Base-by-base conservation (phyloP, 2,888 invertebrate species). In the Machimus atricapillus region DNA sequence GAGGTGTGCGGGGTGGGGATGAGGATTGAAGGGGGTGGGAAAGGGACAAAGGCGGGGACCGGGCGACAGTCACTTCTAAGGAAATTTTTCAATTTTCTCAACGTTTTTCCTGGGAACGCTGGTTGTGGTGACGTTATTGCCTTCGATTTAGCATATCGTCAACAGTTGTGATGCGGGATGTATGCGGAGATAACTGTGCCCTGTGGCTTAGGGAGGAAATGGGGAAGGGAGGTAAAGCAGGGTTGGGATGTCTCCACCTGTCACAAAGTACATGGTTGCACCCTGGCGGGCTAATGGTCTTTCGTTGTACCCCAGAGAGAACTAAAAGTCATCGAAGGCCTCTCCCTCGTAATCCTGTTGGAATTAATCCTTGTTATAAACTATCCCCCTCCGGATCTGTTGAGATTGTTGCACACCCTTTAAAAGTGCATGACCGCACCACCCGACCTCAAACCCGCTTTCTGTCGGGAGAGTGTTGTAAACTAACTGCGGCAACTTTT, bases 31-130 rank as follows among this genome's bases (percentile, higher is more conserved):
- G 23, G 37, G 16, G 37, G 40, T 14, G 34, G n/a, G 12, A 9
- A 27, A 8, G 34, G 27, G 56, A 27, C 2, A n/a, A 1, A 4
- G 19, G 2, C 4, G 8, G 23, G 12, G 14, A n/a, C 66, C 66
- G 66, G n/a, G 81, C 9, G 81, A 16, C 27, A 83, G 82, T 83
- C 19, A 37, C 40, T 81, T 83, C 66, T 66, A 34, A 83, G 52
- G 79, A 79, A 83, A 66, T 83, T 66, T 66, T 83, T 83, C 82
- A 83, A 83, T 83, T 83, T 83, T 83, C 66, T 31, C 9, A 58
- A 83, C 79, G 14, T n/a, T 79, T 52, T 79, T 52, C 27, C 52
- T 14, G 56, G 56, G 31, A 79, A 52, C 52, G 52, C 52, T 79
- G 52, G 52, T 78, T 79, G 79, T 27, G 79, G 79, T 79, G 79